phyloP scores from a whole-genome alignment of 1,140 invertebrate species.

The Prorops nasuta region DNA sequence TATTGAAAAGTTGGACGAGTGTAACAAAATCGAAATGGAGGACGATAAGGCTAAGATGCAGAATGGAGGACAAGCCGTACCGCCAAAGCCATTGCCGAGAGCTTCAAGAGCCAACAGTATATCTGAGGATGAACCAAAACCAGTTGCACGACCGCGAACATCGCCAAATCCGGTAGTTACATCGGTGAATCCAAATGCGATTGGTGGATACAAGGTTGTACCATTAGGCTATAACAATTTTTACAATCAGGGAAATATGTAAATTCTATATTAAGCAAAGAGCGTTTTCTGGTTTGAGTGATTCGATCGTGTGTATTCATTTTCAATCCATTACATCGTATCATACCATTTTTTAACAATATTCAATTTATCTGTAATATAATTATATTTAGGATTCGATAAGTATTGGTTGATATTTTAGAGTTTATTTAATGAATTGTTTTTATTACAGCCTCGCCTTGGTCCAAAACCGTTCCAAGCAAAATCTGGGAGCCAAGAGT shows the following conservation, averaged over 20 bases:
- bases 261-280: too few relatives aligned
- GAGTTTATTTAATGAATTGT: constrained; percentile 4
- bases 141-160: constrained; percentile 71
- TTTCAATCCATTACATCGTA: not conserved
- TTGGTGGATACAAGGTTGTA: constrained; percentile 72
- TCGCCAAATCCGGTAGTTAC: constrained; percentile 61
- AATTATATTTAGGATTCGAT: too few relatives aligned
- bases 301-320: constrained; percentile 14
- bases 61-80: constrained; percentile 51
- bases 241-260: too few relatives aligned
- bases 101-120: constrained; percentile 66
- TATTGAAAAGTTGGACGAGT: constrained; percentile 29
- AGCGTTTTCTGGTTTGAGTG: constrained; percentile 23
- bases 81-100: constrained; percentile 75
- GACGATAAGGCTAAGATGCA: constrained; percentile 48
- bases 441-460: constrained; percentile 66
- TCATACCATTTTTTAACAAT: not conserved
- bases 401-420: too few relatives aligned
- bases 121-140: constrained; percentile 67
- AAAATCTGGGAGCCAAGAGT: constrained; percentile 67
- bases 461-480: constrained; percentile 81
- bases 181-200: constrained; percentile 59
- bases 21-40: constrained; percentile 35
- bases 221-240: too few relatives aligned
- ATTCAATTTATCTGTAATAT: too few relatives aligned